phyloP scores from a whole-genome alignment of 2,888 invertebrate species.

The Antitype chi region DNA sequence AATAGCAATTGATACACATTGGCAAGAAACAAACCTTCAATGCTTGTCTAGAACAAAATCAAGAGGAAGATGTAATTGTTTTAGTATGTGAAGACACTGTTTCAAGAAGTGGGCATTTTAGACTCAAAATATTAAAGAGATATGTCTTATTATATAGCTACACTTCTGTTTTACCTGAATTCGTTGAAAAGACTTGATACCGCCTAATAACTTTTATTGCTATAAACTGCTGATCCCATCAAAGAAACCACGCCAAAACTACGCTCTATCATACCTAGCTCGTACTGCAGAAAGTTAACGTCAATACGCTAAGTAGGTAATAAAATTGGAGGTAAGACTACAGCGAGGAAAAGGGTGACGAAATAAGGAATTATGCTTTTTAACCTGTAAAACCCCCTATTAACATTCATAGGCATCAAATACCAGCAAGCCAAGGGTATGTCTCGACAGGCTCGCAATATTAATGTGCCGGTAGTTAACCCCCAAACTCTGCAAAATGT shows the following conservation, averaged over 20 bases:
- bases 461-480: conserved; percentile 69
- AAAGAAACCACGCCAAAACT: background rate
- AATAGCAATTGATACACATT: background rate
- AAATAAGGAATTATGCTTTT: conserved; percentile 46
- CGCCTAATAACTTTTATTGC: background rate
- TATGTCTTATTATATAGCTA: background rate
- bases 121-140: background rate
- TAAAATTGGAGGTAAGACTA: conserved; percentile 7
- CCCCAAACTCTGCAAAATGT: conserved; percentile 79
- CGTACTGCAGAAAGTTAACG: background rate
- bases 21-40: background rate
- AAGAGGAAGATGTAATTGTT: background rate
- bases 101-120: background rate
- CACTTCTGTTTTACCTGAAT: background rate
- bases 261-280: no score
- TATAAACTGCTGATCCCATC: background rate
- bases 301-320: background rate
- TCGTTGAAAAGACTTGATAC: background rate
- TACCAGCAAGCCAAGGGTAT: conserved; percentile 49
- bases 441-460: conserved; percentile 58
- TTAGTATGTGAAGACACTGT: background rate
- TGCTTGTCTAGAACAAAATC: background rate
- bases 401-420: conserved; percentile 57
- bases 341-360: conserved; percentile 21
- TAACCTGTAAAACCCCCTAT: conserved; percentile 42